These are phyloP conservation scores for Haemorhous mexicanus DNA, from an alignment of 2,113 vertebrate species.

Conservation along the genomic window DNA sequence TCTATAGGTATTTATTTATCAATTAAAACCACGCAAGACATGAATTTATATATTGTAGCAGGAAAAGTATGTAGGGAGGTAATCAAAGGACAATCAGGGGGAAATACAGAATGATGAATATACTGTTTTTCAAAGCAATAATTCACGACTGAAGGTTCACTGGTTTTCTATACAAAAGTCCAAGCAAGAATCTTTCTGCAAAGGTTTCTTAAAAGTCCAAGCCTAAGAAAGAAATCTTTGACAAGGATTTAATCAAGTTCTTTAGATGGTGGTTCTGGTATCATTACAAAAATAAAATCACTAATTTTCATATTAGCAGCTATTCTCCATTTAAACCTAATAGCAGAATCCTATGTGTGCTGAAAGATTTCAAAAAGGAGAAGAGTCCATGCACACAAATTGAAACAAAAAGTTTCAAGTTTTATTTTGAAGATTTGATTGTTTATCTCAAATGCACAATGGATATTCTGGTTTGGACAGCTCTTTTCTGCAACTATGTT, in stretches of 20 bases:
- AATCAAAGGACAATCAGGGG: background rate
- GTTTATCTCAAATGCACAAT: background rate
- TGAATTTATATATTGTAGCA: background rate
- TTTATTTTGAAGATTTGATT: background rate
- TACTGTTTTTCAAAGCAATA: background rate
- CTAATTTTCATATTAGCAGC: background rate
- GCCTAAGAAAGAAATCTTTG: background rate
- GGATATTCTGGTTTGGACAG: background rate
- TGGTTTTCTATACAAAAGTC: background rate
- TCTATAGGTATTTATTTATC: background rate
- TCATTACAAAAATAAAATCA: background rate
- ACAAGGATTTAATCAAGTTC: background rate
- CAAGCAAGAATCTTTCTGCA: background rate
- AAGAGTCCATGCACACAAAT: background rate
- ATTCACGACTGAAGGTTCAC: background rate
- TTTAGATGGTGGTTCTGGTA: background rate
- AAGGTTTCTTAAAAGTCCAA: background rate
- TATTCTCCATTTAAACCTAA: background rate
- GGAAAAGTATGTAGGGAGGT: background rate
- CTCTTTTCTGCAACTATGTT: background rate
- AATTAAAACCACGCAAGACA: background rate
- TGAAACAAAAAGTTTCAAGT: background rate
- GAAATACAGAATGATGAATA: background rate
- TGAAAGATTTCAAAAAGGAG: background rate
- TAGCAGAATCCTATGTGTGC: background rate